Evolutionary conservation across 2,888 invertebrate species (phyloP), one percentile per base, ranked within the genome.

Genomic region (Habrosyne pyritoides): DNA sequence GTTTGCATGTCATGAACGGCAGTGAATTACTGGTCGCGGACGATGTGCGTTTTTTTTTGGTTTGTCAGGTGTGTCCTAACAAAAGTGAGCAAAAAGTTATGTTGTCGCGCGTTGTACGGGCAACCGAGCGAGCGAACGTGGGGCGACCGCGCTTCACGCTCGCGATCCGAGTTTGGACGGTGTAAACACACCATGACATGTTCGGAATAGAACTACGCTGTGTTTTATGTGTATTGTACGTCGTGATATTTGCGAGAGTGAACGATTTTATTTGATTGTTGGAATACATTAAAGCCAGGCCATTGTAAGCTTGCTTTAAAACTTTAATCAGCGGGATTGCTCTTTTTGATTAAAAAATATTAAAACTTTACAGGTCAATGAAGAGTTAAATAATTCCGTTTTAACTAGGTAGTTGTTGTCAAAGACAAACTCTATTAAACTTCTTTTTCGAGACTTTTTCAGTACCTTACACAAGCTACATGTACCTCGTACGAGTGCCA

Each of bases 1-100:
- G 84, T 83, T 83, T 85, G 84, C 84, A 83, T 84, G 86, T 83
- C 84, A 85, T 83, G 86, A 75, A 28, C 80, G 76, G 74, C 77
- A 80, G 81, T 88, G 86, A 90, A 83, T 88, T 87, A 90, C 86
- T 75, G 71, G 66, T 67, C 62, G 61, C 64, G 56, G 65, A 53
- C 46, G 18, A 33, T 54, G 57, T 66, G 36, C 14, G 42, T 69
- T 69, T 72, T 71, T 65, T n/a, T 59, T 67, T 61, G 66, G 73
- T 81, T 84, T 88, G 86, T 82, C 83, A 84, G 84, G 83, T 86
- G 81, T 77, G 64, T 64, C 77, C 71, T 68, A 78, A 84, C 83
- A 86, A 84, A 83, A 83, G 71, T 75, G 73, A 68, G 75, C 79
- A 89, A 88, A 90, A 90, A 86, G 79, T 80, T 77, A 70, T 73